phyloP scores from a whole-genome alignment of 2,888 invertebrate species.

The Cinara cedri region DNA sequence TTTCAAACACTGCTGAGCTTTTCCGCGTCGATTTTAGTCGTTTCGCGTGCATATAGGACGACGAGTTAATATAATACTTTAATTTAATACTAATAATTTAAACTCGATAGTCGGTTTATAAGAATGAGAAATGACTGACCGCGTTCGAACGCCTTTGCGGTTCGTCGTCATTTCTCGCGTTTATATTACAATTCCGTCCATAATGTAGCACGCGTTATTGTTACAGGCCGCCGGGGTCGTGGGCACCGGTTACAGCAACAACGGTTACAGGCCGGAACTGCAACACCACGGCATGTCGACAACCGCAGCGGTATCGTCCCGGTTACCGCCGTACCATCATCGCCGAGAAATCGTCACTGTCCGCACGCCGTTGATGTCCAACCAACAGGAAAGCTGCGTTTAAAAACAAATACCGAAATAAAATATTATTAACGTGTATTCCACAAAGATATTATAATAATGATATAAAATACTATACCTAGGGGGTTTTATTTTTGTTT shows the following conservation, averaged over 20 bases:
- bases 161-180: too few species aligned
- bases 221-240: constrained; percentile 6
- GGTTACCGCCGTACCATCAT: constrained; percentile 59
- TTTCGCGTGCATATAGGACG: too few species aligned
- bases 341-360: constrained; percentile 73
- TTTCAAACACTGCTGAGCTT: too few species aligned
- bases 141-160: too few species aligned
- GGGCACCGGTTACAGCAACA: constrained; percentile 34
- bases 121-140: too few species aligned
- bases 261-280: constrained; percentile 41
- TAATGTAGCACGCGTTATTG: not conserved
- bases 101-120: too few species aligned
- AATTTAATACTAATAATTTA: too few species aligned
- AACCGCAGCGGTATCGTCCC: constrained; percentile 16
- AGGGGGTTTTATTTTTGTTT: too few species aligned
- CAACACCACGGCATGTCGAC: not conserved
- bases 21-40: too few species aligned
- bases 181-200: too few species aligned
- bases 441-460: not conserved
- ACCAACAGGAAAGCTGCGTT: constrained; percentile 74
- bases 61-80: too few species aligned
- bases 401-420: constrained; percentile 62
- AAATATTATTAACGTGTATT: not conserved
- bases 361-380: constrained; percentile 74
- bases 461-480: too few species aligned